Base-by-base conservation (phyloP, 2,888 invertebrate species). In the Hylaea fasciaria region DNA sequence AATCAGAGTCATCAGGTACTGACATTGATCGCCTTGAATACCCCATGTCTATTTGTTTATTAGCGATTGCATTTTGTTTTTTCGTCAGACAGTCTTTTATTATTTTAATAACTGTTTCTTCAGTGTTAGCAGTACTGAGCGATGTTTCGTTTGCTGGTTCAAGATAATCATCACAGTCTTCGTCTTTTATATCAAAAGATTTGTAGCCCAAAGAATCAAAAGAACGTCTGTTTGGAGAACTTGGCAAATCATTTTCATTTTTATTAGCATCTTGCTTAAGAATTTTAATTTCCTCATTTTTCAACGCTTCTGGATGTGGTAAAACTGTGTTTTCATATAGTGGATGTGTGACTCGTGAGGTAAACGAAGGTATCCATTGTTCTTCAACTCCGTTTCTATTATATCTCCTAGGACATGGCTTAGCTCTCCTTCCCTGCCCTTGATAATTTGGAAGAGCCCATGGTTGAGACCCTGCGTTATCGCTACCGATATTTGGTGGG, bases 351-450 rank as follows among this genome's bases (percentile, higher is more conserved):
- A 60, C 35, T 12, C 46, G 64, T 32, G 63, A 46, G 10, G 45
- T n/a, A 22, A 52, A 54, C 4, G 64, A 54, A 22, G 69, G 66
- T 37, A 49, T 54, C 65, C 65, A 55, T n/a, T 57, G 62, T 44
- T 64, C 53, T 8, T 48, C 49, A 17, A 1, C 44, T 43, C 62
- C 57, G 39, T 65, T 62, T 17, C 51, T 52, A 37, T 61, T 58
- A 44, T 64, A 66, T 9, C 69, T 68, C 49, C 63, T 67, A 10
- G 60, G 46, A 62, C 78, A 78, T 16, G 79, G 73, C 61, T 69
- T 73, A 28, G 54, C 14, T 35, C 45, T 52, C 12, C 47, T 59
- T 49, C 53, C 59, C 13, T 44, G 46, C 0, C 40, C 58, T 47
- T 54, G 54, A 12, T 52, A 43, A 22, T 22, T 43, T 49, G 41